Base-by-base conservation (phyloP, 2,113 vertebrate species). In the Phainopepla nitens region DNA sequence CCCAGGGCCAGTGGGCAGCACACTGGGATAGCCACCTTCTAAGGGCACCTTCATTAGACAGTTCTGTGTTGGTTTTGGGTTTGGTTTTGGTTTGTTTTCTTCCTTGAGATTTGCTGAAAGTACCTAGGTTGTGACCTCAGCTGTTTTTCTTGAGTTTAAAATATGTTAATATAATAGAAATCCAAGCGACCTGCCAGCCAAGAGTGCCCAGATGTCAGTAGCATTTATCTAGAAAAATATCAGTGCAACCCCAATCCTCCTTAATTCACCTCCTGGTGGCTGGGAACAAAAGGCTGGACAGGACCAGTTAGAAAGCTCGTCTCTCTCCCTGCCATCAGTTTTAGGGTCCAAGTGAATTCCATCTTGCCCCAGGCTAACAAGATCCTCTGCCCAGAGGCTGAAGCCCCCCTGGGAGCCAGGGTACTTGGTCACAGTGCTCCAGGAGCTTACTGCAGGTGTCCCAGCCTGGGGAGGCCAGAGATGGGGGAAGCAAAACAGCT, bases 381-480 rank as follows among this genome's bases (percentile, higher is more conserved):
- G 54, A 7, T 58, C 8, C 50, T 69, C 47, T 4, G 4, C 17
- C 6, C 50, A 54, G 57, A 53, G 49, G 33, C 29, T 70, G 57
- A 78, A 71, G 9, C 4, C 5, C 7, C 0, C 0, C 15, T 1
- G 1, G 25, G 19, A 66, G 39, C 28, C 0, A 2, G 31, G 5
- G 15, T 3, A 0, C 25, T 68, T 1, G 4, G 31, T 11, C 4
- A 2, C 1, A 3, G 47, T 2, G 5, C 35, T 75, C 29, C 1
- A 1, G 49, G 51, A 71, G 27, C 7, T 47, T 58, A 64, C 35
- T 75, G 60, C 64, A 75, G 72, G 65, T 82, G 69, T 89, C 29
- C 28, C 6, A 12, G 2, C 14, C 16, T 6, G 1, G 1, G 10
- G 10, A 28, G 25, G 11, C 16, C 12, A n/a, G 54, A n/a, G 25